These are phyloP conservation scores for Phalanger gymnotis DNA, from an alignment of 2,797 vertebrate genomes.

Conservation along the genomic window DNA sequence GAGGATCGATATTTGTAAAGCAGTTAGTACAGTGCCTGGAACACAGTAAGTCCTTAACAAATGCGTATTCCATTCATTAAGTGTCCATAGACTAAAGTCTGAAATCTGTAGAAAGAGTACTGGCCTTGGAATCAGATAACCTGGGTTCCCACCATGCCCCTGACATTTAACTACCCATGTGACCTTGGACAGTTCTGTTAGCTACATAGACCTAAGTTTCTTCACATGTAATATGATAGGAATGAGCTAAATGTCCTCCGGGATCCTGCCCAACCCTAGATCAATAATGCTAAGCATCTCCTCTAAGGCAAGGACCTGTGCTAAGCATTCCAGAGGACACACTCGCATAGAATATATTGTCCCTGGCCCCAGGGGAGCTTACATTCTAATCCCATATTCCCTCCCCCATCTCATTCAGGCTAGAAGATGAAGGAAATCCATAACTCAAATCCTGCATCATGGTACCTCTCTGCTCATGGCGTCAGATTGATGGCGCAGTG, in stretches of 20 bases:
- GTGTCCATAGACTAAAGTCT: neutral
- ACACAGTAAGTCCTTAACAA: neutral
- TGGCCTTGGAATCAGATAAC: neutral
- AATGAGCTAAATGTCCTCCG: neutral
- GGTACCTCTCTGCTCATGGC: neutral
- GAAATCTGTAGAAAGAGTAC: neutral
- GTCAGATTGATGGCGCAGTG: neutral
- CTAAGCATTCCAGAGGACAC: neutral
- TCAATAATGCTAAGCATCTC: neutral
- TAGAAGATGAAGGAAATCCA: neutral
- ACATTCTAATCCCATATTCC: neutral
- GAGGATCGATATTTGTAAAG: neutral
- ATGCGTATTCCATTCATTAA: neutral
- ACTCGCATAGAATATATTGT: neutral
- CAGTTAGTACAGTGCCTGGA: neutral
- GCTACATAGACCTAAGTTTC: neutral
- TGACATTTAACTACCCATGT: neutral
- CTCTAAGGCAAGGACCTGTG: neutral
- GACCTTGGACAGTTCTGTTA: neutral
- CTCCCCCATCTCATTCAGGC: neutral
- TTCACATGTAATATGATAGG: neutral
- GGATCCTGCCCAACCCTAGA: neutral
- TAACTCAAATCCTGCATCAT: neutral
- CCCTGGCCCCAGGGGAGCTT: neutral
- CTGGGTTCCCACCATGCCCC: neutral